Conservation (phyloP, 2,797 vertebrate species). For the Gephyroberyx darwinii region DNA sequence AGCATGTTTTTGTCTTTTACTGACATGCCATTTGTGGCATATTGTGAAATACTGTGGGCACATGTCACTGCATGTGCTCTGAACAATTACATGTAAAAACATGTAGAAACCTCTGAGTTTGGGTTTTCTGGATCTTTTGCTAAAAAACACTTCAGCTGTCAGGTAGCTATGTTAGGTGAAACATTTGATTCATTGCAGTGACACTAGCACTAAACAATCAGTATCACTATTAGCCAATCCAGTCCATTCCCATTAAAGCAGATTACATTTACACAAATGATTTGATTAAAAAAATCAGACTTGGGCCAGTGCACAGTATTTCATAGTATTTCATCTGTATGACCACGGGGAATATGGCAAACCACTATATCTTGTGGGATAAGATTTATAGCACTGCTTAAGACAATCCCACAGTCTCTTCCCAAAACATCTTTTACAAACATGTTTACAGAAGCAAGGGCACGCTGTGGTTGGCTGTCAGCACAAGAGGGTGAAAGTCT, state of each 20-base stretch:
- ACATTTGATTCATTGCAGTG: too few species aligned
- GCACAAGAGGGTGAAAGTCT: background rate
- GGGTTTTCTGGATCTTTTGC: background rate
- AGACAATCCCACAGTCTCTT: background rate
- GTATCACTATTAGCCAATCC: too few species aligned
- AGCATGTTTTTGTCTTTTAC: background rate
- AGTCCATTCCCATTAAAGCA: too few species aligned
- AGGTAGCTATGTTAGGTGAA: background rate
- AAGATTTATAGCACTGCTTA: background rate
- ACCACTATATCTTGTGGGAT: too few species aligned
- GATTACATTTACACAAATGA: too few species aligned
- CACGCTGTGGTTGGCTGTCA: slow-evolving; percentile 9
- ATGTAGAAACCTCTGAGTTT: background rate
- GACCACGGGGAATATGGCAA: too few species aligned
- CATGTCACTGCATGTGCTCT: background rate
- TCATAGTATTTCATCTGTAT: too few species aligned
- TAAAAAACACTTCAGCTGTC: background rate
- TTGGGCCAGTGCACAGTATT: too few species aligned
- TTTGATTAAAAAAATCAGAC: too few species aligned
- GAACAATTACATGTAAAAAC: background rate
- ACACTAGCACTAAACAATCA: too few species aligned
- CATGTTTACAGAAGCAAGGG: background rate
- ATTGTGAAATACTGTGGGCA: background rate
- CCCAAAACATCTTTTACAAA: background rate
- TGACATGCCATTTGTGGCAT: slow-evolving; percentile 17